Evolutionary conservation across 2,888 invertebrate species (phyloP), one percentile per base, ranked within the genome.

Genomic region (Didymodactylos carnosus): DNA sequence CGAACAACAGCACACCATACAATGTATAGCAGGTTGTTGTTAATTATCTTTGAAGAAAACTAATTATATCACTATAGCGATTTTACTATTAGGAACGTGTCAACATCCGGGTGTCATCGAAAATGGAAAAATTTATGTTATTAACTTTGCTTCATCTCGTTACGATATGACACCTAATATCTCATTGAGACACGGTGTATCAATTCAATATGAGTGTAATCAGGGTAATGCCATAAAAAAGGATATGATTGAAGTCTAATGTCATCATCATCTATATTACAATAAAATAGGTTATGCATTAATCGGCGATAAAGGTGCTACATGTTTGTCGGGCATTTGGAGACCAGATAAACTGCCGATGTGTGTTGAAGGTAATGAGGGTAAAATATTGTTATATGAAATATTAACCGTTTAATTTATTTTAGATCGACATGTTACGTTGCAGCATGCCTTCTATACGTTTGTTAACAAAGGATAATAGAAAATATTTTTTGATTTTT

Each of bases 341-440:
- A 16, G 62, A 16, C 62, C 62, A n/a, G 62, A 62, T 35, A 29
- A 35, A 11, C n/a, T 62, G n/a, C 62, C 62, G n/a, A n/a, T 35
- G 3, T 62, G 62, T 62, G 35, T 5, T 35, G 35, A 62, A n/a
- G 62, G 62, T 62, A 35, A n/a, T n/a, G n/a, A n/a, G n/a, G n/a
- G n/a, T n/a, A n/a, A n/a, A n/a, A n/a, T 62, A 13, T 53, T 53
- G 29, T 14, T 29, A 5, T 53, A n/a, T 0, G 16, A 27, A 19
- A 23, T 10, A 29, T 8, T 62, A 35, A 35, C 10, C 35, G n/a
- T 62, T 62, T 3, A 19, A 62, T 62, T 2, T 35, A 62, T 35
- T 62, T 62, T 62, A 62, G 62, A 62, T 62, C 62, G 62, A 35
- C 62, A 62, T 62, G 62, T 62, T 13, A 35, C 62, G 35, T 62